These are phyloP conservation scores for Melieria picta DNA, from an alignment of 2,888 invertebrate genomes.

Conservation along the genomic window DNA sequence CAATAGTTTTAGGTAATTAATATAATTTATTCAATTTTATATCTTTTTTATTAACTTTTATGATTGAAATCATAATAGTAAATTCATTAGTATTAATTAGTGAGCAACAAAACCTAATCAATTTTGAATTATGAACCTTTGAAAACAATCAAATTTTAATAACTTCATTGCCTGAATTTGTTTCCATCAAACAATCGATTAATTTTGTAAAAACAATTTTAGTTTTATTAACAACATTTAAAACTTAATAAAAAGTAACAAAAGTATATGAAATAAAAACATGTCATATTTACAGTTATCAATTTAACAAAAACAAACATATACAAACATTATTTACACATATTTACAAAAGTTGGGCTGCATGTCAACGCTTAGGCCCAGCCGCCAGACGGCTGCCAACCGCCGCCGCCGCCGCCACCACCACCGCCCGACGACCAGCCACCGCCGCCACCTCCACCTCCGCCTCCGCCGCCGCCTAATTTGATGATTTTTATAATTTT, in stretches of 20 bases:
- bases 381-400: slow-evolving; percentile 48
- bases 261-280: not conserved
- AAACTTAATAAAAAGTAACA: not conserved
- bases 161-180: too few relatives aligned
- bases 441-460: too few relatives aligned
- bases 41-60: too few relatives aligned
- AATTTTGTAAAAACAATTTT: too few relatives aligned
- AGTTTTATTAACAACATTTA: not conserved
- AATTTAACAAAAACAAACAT: slow-evolving; percentile 2
- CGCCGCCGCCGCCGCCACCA: slow-evolving; percentile 37
- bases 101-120: too few relatives aligned
- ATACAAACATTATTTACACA: slow-evolving; percentile 32
- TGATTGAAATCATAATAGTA: too few relatives aligned
- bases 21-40: too few relatives aligned
- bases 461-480: slow-evolving; percentile 43
- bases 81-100: too few relatives aligned
- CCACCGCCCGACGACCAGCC: slow-evolving; percentile 31
- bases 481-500: slow-evolving; percentile 45
- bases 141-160: too few relatives aligned
- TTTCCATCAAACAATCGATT: too few relatives aligned
- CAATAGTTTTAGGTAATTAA: too few relatives aligned
- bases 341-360: slow-evolving; percentile 15
- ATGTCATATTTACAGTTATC: slow-evolving; percentile 46
- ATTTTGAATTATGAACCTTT: too few relatives aligned
- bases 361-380: slow-evolving; percentile 51